These are phyloP conservation scores for Anolis carolinensis DNA, from an alignment of 2,113 vertebrate species.

Conservation along the genomic window DNA sequence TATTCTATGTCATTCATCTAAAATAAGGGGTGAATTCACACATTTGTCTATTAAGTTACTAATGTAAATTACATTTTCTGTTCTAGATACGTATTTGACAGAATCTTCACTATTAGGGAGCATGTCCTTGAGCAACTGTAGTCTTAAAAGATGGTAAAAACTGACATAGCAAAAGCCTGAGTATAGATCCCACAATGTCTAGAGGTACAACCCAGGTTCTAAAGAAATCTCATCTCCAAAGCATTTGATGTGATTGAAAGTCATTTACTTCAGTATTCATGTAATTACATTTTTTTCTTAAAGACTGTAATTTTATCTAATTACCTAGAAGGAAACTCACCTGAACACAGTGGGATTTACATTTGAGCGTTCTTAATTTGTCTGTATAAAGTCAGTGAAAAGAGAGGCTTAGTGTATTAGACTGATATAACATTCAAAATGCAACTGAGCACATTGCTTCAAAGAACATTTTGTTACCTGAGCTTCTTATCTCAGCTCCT, in stretches of 20 bases:
- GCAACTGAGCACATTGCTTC: slow-evolving; percentile 27
- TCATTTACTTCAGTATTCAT: background rate
- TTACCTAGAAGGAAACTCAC: background rate
- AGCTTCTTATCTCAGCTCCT: slow-evolving; percentile 25
- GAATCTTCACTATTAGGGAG: slow-evolving; percentile 4
- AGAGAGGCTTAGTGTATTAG: slow-evolving; percentile 16
- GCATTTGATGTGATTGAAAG: accelerated
- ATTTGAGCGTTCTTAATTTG: slow-evolving; percentile 6
- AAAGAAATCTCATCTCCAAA: background rate
- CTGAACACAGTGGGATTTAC: background rate
- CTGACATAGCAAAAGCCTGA: background rate
- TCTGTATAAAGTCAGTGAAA: slow-evolving; percentile 38
- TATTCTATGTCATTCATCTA: background rate
- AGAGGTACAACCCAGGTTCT: background rate
- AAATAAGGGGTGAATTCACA: background rate
- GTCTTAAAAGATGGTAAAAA: background rate
- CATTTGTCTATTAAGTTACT: background rate
- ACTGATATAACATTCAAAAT: slow-evolving; percentile 25
- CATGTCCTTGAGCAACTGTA: slow-evolving; percentile 13
- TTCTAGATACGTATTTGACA: background rate
- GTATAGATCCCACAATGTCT: background rate
- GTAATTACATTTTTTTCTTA: slow-evolving; percentile 4
- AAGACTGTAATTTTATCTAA: background rate
- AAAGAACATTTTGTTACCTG: slow-evolving; percentile 33
- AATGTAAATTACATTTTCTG: background rate